Base-by-base conservation (phyloP, 2,888 invertebrate genomes). In the Drosophila subquinaria region DNA sequence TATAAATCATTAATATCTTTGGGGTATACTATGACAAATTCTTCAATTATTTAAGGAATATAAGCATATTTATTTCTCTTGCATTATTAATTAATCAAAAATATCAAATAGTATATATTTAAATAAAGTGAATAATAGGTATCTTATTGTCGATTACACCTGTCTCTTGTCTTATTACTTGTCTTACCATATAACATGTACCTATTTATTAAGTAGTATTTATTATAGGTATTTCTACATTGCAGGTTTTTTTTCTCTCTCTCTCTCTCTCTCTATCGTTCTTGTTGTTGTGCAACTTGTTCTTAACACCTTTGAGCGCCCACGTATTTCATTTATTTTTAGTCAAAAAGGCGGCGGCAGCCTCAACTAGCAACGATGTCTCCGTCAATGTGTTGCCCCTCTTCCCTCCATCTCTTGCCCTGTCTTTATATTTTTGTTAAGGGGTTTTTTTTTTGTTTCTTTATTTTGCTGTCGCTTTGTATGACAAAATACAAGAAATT, bases 261-360 rank as follows among this genome's bases (percentile, higher is more conserved):
- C 33, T 62, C 40, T 52, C 20, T 43, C 36, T 43, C 9, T 51
- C 45, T 17, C 33, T 35, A 11, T 38, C 27, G 50, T 1, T 42
- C 6, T 38, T 33, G 62, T 38, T 71, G 48, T 79, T 80, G 76
- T 76, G 79, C 83, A 86, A 86, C 84, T 86, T 84, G 84, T 85
- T 86, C 86, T 85, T 76, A 84, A 86, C 84, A 85, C 86, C 84
- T 84, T 81, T 62, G 52, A 61, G 79, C 82, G 86, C 84, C 86
- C 84, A 86, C 84, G 76, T 81, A 69, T 77, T 52, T 55, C 38
- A 51, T 65, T 76, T 84, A 84, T 86, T 84, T 84, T 86, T 76
- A 76, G 76, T 53, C 67, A 23, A 73, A 73, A 51, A 71, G 57
- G 56, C 48, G 56, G 61, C 73, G 35, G 66, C 65, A 38, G 36